phyloP scores from a whole-genome alignment of 92 coral and sea anemone genomes.

The Actinostola sp. region DNA sequence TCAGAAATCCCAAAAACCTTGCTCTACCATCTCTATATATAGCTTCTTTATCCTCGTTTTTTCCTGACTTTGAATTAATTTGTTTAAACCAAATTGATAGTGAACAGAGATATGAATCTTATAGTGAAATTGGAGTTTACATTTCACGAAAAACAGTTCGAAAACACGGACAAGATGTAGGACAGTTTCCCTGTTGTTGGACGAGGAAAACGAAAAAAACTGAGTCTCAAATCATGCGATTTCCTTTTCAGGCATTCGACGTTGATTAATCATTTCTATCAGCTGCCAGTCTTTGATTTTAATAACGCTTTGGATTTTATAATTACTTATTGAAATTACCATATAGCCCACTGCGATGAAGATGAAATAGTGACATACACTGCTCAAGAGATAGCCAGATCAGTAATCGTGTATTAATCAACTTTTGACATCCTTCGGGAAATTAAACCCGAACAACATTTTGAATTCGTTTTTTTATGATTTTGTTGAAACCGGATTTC shows the following conservation, averaged over 20 bases:
- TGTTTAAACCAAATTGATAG: constrained; percentile 13
- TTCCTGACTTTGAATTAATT: neutral
- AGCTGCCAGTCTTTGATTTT: constrained; percentile 34
- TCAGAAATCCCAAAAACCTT: neutral
- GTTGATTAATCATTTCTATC: constrained; percentile 1
- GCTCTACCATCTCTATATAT: constrained; percentile 11
- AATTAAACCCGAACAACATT: constrained; percentile 16
- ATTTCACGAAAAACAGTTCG: neutral
- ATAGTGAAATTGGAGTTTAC: neutral
- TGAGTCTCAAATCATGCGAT: neutral
- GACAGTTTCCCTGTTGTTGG: neutral
- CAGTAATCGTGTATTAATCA: constrained; percentile 22
- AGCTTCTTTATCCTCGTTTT: constrained; percentile 7
- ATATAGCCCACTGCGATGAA: constrained; percentile 5
- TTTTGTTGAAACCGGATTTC: neutral
- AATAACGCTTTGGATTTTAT: constrained; percentile 22
- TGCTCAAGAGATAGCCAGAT: constrained; percentile 2
- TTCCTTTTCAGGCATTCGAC: neutral
- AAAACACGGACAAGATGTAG: neutral
- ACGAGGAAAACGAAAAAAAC: neutral
- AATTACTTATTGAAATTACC: constrained; percentile 27
- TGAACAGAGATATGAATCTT: constrained; percentile 5
- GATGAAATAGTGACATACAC: neutral
- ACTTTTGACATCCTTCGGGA: constrained; percentile 23
- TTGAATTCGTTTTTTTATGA: neutral